Evolutionary conservation across 2,113 vertebrate genomes (phyloP), one percentile per base, ranked within the genome.

Genomic region (Notarius quadriscutis): DNA sequence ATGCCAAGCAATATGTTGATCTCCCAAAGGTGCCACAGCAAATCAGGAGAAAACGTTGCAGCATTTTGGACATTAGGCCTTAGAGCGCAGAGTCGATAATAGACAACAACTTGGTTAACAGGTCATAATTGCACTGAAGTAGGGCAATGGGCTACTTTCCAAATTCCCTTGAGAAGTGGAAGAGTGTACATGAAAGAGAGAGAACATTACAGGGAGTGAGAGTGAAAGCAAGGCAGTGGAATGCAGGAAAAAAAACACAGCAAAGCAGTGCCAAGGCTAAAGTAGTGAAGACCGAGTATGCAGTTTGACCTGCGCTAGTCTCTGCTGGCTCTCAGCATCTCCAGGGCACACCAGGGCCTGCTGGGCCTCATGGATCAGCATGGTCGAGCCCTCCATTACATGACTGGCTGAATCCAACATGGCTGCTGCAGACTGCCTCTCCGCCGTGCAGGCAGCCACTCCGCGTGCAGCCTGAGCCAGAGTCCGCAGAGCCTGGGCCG

Each of bases 371-470:
- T 99, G 97, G 89, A 99, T 99, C 83, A 99, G 96, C 95, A 99
- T 96, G 48, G 97, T 97, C 0, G 99, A 99, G 84, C 98, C 98
- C 89, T 99, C 98, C 98, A 99, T 99, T 83, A 99, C 99, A 5
- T 97, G 98, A 82, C 97, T 94, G 27, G 98, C 98, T 0, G 98
- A 99, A 81, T 99, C 98, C 89, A 99, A 83, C 98, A 99, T 99
- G 0, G 97, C 98, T 0, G 95, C 97, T 0, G 97, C 94, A 22
- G 97, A 96, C 63, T 95, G 92, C 0, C 97, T 97, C 92, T 99
- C 97, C 0, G 89, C 95, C 1, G 97, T 98, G 3, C 97, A 98
- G 0, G 99, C 98, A 5, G 98, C 97, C 48, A 99, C 99, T 2
- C 98, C 98, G 48, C 98, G 95, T 58, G 98, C 99, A 8, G 99